Base-by-base conservation (phyloP, 2,113 vertebrate species). In the Crocuta crocuta region DNA sequence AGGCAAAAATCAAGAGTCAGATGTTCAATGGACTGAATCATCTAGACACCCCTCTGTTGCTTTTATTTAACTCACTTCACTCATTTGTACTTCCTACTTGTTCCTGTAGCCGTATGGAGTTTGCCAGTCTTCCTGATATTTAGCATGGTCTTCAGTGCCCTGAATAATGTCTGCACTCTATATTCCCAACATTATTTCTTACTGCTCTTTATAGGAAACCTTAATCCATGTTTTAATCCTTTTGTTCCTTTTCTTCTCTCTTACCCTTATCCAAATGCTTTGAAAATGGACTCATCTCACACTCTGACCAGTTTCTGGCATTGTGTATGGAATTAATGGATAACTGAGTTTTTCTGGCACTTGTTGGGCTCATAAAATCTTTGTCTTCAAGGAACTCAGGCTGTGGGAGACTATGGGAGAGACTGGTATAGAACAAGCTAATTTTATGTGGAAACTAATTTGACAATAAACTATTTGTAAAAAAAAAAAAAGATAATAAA, bases 301-400 rank as follows among this genome's bases (percentile, higher is more conserved):
- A 70, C 53, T 86, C 31, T 48, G 78, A 73, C n/a, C 28, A 16
- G n/a, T 70, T 95, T 73, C 65, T 93, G 50, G 16, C 48, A 50
- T 43, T 76, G 12, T 70, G 61, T 80, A 11, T 58, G 15, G 61
- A 87, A 82, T 39, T 39, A 73, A 23, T 66, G 35, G 71, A 55
- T 95, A 31, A 79, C 48, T 48, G 84, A 43, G 16, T 50, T 89
- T 97, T 84, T 84, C 63, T 89, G 71, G 50, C 65, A 89, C 55
- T 89, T 19, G 1, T 45, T 95, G 66, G 35, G 39, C n/a, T 91
- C 68, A 13, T 95, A 35, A 58, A 81, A 48, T 71, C 4, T 81
- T 39, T 79, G 28, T 66, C 48, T 95, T 86, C 4, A 24, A 71
- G 43, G 35, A 73, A 63, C n/a, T 78, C 39, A 39, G 19, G 79